Conservation (phyloP, 2,888 invertebrate species). For the Romanomermis culicivorax region DNA sequence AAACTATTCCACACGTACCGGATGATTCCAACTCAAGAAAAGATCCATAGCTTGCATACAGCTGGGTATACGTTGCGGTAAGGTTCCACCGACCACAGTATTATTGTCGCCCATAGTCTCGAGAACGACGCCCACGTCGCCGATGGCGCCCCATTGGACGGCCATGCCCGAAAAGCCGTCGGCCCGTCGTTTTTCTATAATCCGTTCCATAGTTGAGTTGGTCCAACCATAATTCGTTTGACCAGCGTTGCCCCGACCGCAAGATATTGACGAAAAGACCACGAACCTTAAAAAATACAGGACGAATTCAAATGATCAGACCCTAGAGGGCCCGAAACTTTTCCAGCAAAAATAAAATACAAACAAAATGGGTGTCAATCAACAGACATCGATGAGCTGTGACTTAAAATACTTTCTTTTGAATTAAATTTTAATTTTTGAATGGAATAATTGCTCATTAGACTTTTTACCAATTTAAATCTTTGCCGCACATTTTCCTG, state of each 20-base stretch:
- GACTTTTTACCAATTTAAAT: constrained; percentile 9
- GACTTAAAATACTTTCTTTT: too few species aligned
- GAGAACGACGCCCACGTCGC: constrained; percentile 65
- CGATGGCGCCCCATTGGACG: constrained; percentile 96
- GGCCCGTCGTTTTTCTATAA: constrained; percentile 60
- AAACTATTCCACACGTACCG: too few species aligned
- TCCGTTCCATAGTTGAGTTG: constrained; percentile 88
- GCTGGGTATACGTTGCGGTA: constrained; percentile 83
- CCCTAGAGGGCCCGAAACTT: background rate
- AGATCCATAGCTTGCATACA: constrained; percentile 67
- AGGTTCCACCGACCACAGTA: constrained; percentile 66
- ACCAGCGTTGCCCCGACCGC: constrained; percentile 84
- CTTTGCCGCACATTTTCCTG: constrained; percentile 49
- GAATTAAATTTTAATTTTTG: too few species aligned
- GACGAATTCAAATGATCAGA: background rate
- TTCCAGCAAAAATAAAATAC: background rate
- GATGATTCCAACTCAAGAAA: constrained; percentile 61
- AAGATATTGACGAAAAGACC: constrained; percentile 82
- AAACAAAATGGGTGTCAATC: too few species aligned
- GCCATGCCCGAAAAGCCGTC: constrained; percentile 69
- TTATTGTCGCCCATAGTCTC: constrained; percentile 70
- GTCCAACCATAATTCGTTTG: constrained; percentile 91
- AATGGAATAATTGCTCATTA: background rate
- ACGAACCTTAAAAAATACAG: constrained; percentile 43
- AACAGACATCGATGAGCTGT: too few species aligned